Conservation (phyloP, 64 coral and sea anemone species). For the Platygyra sinensis region DNA sequence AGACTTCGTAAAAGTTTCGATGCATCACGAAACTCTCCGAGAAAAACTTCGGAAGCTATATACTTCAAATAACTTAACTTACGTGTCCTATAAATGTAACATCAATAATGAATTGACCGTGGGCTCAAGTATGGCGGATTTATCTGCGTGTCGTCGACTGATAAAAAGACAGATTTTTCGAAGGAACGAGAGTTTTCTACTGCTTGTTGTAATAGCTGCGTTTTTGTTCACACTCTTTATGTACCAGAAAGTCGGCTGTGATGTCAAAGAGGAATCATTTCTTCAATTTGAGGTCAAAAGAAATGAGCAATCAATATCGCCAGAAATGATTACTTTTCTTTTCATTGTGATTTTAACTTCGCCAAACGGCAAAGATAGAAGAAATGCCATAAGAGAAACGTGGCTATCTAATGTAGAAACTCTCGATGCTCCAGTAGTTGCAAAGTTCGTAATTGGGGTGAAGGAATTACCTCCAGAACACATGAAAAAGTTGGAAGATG, state of each 20-base stretch:
- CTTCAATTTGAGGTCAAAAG: neutral
- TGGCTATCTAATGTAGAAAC: slow-evolving; percentile 56
- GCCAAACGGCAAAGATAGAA: slow-evolving; percentile 72
- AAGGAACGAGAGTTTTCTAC: slow-evolving; percentile 16
- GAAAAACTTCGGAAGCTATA: neutral
- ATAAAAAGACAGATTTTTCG: slow-evolving; percentile 41
- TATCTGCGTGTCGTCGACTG: neutral
- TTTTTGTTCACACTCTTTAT: neutral
- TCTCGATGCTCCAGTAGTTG: slow-evolving; percentile 23
- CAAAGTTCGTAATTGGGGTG: slow-evolving; percentile 80
- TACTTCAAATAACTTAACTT: neutral
- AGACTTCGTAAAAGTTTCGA: neutral
- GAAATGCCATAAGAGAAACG: slow-evolving; percentile 80
- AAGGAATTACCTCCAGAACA: slow-evolving; percentile 47
- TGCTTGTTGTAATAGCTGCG: neutral
- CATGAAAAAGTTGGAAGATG: slow-evolving; percentile 35
- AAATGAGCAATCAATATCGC: slow-evolving; percentile 11
- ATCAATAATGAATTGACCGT: neutral
- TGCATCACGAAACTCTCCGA: neutral
- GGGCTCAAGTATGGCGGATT: slow-evolving; percentile 14
- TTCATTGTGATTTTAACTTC: slow-evolving; percentile 77
- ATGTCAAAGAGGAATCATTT: neutral
- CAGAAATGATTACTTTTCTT: slow-evolving; percentile 27
- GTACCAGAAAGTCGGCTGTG: slow-evolving; percentile 20
- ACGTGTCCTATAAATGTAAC: neutral